Base-by-base conservation (phyloP, 2,113 vertebrate genomes). In the Notarius quadriscutis region DNA sequence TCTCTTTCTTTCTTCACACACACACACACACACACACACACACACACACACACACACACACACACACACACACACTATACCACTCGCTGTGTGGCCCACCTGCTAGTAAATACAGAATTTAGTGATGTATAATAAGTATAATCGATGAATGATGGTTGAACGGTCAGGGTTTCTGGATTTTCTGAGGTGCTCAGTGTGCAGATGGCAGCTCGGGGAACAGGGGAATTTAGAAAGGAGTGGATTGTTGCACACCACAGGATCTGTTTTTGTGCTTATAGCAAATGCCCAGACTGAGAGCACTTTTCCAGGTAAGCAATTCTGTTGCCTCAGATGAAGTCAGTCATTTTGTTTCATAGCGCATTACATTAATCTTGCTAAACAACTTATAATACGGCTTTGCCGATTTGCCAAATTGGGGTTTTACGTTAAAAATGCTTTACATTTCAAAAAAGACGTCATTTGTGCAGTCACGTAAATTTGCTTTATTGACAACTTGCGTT, bases 71-170 rank as follows among this genome's bases (percentile, higher is more conserved):
- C 30, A 27, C 30, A 7, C 15, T 81, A 25, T 22, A 51, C 48
- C 18, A 71, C 78, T 81, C 57, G 81, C 48, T 34, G 30, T 72
- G 41, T 67, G 71, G 22, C 81, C 86, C 82, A 81, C 89, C 85
- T 83, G 82, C 88, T 88, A 83, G 62, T 87, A 85, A 84, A 88
- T 81, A 67, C 80, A 86, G 84, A 62, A 81, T 83, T 84, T 89
- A 89, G 86, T 83, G 87, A 63, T 88, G 84, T 90, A 83, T 80
- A 86, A 90, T 90, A 86, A 90, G 87, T 87, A 90, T 88, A 84
- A 87, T 90, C 83, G 79, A 90, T 90, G 84, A 87, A 87, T 87
- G 89, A 89, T 85, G 87, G 89, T 81, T 85, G 77, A 69, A 84
- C 86, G 53, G 85, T 80, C 83, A 85, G 78, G 84, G 86, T 53